Evolutionary conservation across 2,113 vertebrate species (phyloP), one percentile per base, ranked within the genome.

Genomic region (Suricata suricatta): DNA sequence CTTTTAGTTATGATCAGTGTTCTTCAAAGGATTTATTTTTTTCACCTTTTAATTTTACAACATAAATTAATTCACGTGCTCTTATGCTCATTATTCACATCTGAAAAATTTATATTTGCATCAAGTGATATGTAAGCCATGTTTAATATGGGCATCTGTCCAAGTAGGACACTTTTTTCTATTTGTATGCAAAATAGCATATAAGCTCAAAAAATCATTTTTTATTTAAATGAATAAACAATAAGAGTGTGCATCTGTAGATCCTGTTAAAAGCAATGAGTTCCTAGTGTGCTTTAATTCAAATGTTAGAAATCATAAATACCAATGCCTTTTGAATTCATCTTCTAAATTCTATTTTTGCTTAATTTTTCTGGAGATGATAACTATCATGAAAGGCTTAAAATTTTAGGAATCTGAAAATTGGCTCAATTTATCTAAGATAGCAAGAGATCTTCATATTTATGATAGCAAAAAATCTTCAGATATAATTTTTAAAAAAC

Each of bases 101-200:
- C 31, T 86, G 71, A 88, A 54, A 86, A 8, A 14, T 81, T 81
- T 54, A 23, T 27, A 84, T 88, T 92, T 92, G 12, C 7, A 3
- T 57, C 52, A 88, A 88, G 12, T 69, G 41, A 84, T 81, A 31
- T 31, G 54, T 57, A 64, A 89, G 33, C 27, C 5, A 6, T 85
- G 88, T 63, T 92, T 95, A 84, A 81, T 66, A 63, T 74, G 12
- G 69, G 41, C 47, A 11, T 83, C 29, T 90, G 0, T 83, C 68
- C 88, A 94, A 83, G 95, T 90, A 89, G 88, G 84, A 52, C 66
- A 94, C 35, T 89, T 4, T 82, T 83, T 79, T 80, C 57, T 41
- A 95, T 38, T 15, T 76, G 41, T 93, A 54, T 31, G 52, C 63
- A 93, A 87, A 95, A 52, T 66, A 79, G 66, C 86, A 69, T 19